Evolutionary conservation across 2,888 invertebrate species (phyloP).

Genomic region (Prostheceraeus crozeri): DNA sequence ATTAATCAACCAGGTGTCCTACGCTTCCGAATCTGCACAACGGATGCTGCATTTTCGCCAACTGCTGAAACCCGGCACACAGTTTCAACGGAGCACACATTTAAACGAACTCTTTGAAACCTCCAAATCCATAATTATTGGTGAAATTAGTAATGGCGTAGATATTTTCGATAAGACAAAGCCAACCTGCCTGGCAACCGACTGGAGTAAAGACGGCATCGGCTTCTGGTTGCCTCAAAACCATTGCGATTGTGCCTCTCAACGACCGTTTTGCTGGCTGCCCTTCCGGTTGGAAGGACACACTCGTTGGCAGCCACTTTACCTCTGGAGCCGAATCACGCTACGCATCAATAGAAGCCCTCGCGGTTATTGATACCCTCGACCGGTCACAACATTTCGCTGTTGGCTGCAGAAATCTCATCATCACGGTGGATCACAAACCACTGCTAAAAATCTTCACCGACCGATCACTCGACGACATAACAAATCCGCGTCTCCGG

Average conservation of each 20-base stretch:
- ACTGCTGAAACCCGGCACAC: conserved; percentile 35
- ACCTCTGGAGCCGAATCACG: conserved; percentile 23
- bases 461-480: conserved; percentile 38
- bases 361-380: conserved; percentile 36
- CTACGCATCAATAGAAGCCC: conserved; percentile 30
- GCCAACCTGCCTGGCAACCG: conserved; percentile 25
- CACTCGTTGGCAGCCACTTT: conserved; percentile 27
- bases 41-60: conserved; percentile 41
- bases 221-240: conserved; percentile 23
- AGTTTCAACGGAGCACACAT: conserved; percentile 39
- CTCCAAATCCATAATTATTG: conserved; percentile 40
- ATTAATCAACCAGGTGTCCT: conserved; percentile 43
- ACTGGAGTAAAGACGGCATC: conserved; percentile 12
- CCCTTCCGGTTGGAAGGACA: not conserved
- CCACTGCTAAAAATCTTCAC: conserved; percentile 38
- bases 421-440: conserved; percentile 39
- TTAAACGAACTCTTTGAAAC: conserved; percentile 36
- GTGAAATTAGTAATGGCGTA: conserved; percentile 25
- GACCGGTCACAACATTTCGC: conserved; percentile 37
- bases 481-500: conserved; percentile 23
- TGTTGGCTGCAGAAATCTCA: conserved; percentile 37
- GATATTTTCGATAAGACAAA: conserved; percentile 21
- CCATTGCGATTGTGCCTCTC: not conserved
- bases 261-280: conserved; percentile 39
- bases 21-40: conserved; percentile 41